Percentiles rank a stretch among this genome's conserved stretches.
phyloP scores from a whole-genome alignment of 1,140 invertebrate genomes.

The Diachasma alloeum region DNA sequence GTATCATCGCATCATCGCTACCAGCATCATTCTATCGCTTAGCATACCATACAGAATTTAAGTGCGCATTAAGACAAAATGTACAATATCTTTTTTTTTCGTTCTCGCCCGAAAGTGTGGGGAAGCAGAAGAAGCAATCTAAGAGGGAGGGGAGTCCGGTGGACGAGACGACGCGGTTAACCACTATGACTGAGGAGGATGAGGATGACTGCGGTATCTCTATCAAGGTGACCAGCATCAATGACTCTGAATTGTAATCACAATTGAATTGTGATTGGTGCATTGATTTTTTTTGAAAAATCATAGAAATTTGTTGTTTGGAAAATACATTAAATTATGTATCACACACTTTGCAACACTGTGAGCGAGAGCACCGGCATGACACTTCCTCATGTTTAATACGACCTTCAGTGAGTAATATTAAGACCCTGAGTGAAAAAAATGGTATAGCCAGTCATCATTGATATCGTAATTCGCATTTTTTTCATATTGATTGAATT shows the following conservation, averaged over 20 bases:
- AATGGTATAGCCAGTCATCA: neutral
- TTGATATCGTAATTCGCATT: no score
- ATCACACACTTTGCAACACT: slow-evolving; percentile 4
- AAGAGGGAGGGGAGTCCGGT: slow-evolving; percentile 53
- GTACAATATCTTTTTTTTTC: slow-evolving; percentile 7
- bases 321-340: neutral
- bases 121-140: slow-evolving; percentile 55
- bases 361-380: neutral
- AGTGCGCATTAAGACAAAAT: neutral
- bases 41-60: neutral
- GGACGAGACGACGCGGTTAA: slow-evolving; percentile 59
- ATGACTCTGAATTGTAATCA: slow-evolving; percentile 60
- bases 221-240: slow-evolving; percentile 68
- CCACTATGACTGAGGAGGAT: slow-evolving; percentile 65
- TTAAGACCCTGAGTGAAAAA: neutral
- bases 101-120: slow-evolving; percentile 41
- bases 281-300: neutral
- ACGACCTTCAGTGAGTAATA: neutral
- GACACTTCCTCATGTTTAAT: neutral
- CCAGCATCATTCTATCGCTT: neutral
- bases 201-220: slow-evolving; percentile 68
- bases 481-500: neutral
- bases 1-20: neutral
- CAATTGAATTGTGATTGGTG: neutral
- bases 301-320: neutral